Evolutionary conservation across 1,140 invertebrate genomes (phyloP).

Genomic region (Hetaerina americana): DNA sequence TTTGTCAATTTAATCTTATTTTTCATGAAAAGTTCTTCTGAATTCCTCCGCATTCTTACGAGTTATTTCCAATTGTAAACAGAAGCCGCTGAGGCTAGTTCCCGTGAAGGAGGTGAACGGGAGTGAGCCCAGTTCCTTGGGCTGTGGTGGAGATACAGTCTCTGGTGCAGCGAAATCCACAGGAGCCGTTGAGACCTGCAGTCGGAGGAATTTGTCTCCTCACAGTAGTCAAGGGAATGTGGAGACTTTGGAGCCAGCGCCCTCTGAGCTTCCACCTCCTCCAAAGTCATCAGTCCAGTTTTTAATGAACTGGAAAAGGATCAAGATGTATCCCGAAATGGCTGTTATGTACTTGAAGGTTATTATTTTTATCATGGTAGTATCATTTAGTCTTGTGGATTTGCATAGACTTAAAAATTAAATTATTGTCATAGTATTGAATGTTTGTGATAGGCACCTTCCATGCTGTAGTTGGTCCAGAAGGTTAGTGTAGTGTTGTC

Average conservation of each 20-base stretch:
- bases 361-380: slow-evolving; percentile 16
- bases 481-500: no score
- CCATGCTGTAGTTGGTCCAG: background rate
- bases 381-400: background rate
- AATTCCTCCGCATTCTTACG: background rate
- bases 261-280: slow-evolving; percentile 24
- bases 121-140: background rate
- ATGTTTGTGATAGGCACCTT: background rate
- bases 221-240: background rate
- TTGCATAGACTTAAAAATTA: background rate
- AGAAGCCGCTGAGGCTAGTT: slow-evolving; percentile 39
- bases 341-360: slow-evolving; percentile 32
- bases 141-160: no score
- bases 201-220: background rate
- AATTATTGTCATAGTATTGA: background rate
- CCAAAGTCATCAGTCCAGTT: slow-evolving; percentile 44
- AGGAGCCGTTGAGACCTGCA: background rate
- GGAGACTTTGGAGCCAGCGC: background rate
- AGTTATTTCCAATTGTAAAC: slow-evolving; percentile 16
- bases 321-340: slow-evolving; percentile 20
- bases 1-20: background rate
- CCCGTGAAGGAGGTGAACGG: slow-evolving; percentile 30
- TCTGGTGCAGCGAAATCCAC: background rate
- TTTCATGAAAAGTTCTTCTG: background rate
- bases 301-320: slow-evolving; percentile 36